Base-by-base conservation (phyloP, 2,888 invertebrate genomes). In the Eupithecia tripunctaria region DNA sequence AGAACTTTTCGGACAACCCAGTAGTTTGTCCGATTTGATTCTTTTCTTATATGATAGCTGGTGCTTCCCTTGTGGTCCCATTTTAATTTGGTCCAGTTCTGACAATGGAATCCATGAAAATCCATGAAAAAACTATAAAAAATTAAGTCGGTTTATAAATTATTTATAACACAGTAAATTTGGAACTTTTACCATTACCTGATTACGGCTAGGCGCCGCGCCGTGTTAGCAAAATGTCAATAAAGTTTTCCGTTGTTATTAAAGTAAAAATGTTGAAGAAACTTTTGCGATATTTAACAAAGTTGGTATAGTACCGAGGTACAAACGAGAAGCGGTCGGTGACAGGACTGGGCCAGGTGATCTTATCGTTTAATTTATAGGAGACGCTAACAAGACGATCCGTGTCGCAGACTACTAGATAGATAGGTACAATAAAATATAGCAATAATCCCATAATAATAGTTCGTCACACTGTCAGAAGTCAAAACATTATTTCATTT, bases 291-390 rank as follows among this genome's bases (percentile, higher is more conserved):
- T 56, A 56, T 56, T 56, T 56, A 51, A 25, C 56, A 56, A 25
- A 25, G 56, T 56, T 21, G 47, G n/a, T 21, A 56, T 25, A 14
- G 21, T 56, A 14, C 56, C 21, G 25, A 25, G 25, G 21, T 56
- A 29, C 59, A 36, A n/a, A 36, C n/a, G 62, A 63, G 10, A 32
- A 63, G n/a, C 14, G 62, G 82, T 82, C 83, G 83, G 77, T 80
- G 69, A 78, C 79, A 82, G 82, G 82, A 83, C 79, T 63, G n/a
- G 21, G 56, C 56, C 56, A 56, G 25, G n/a, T 32, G 91, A 92
- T 90, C 80, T 81, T 88, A 91, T 92, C 91, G 77, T 79, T 78
- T 89, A 90, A 89, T 91, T 90, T 91, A 91, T 91, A 88, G 86
- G 82, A 85, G 85, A 86, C 84, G 81, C 86, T 91, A 91, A 91